Evolutionary conservation across 2,113 vertebrate genomes (phyloP), one percentile per base, ranked within the genome.

Genomic region (Echinops telfairi): DNA sequence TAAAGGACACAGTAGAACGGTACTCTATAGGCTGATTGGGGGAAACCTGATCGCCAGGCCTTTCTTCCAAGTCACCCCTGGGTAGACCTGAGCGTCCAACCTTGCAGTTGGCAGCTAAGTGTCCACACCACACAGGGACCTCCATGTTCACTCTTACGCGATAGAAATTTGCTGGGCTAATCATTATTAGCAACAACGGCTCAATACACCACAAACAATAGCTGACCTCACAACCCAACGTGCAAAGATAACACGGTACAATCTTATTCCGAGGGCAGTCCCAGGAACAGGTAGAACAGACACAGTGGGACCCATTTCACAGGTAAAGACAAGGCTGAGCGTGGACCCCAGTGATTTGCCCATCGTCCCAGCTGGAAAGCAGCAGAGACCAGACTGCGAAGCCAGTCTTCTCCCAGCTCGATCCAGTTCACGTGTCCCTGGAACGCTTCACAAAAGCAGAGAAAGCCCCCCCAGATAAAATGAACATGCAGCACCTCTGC

Each of bases 101-200:
- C 6, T 36, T 22, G 36, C 33, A 23, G 33, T 22, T 73, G n/a
- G 36, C 33, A 73, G 71, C 33, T 3, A 14, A 22, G 33, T 16
- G 66, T 16, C 3, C 66, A 70, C 31, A 70, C 66, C 66, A n/a
- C 66, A n/a, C 9, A n/a, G 66, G 66, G 66, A 68, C 66, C 31
- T 16, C 14, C 14, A 70, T 12, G 33, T 68, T 71, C 70, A 91
- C 40, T 86, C 64, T 89, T 70, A 53, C 38, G 66, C 53, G 40
- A 85, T 5, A 76, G 80, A 91, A 91, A 95, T 58, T 11, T 31
- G 40, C 71, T 80, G 3, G 9, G 40, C 47, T 70, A 73, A 71
- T 53, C 47, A 53, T 53, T 53, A 53, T 62, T 66, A 80, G 31
- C 83, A 84, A 40, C 70, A 84, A 73, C 3, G 12, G 66, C 40